Evolutionary conservation across 2,888 invertebrate genomes (phyloP).

Genomic region (Ceraclea dissimilis): DNA sequence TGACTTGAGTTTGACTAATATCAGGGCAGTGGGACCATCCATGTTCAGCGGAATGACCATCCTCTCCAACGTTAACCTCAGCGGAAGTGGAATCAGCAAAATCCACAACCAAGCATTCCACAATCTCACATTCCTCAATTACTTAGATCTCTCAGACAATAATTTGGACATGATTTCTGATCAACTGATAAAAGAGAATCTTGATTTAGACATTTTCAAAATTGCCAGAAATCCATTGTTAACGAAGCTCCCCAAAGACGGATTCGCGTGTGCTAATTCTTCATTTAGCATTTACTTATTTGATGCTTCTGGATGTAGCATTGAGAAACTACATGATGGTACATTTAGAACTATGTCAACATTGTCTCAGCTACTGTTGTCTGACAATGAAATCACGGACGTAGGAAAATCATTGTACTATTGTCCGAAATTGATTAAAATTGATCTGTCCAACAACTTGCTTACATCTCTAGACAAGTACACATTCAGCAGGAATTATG

Average conservation of each 20-base stretch:
- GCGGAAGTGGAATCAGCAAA: slow-evolving; percentile 59
- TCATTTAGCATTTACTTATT: slow-evolving; percentile 60
- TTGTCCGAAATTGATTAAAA: slow-evolving; percentile 51
- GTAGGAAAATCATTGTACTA: slow-evolving; percentile 18
- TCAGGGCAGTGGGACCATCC: slow-evolving; percentile 55
- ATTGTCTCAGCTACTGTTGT: slow-evolving; percentile 57
- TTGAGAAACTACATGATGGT: slow-evolving; percentile 53
- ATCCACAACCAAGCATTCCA: slow-evolving; percentile 64
- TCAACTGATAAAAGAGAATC: slow-evolving; percentile 61
- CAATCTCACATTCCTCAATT: slow-evolving; percentile 56
- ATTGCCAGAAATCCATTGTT: slow-evolving; percentile 64
- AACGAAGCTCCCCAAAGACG: slow-evolving; percentile 56
- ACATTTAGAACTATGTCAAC: slow-evolving; percentile 67
- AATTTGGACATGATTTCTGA: slow-evolving; percentile 58
- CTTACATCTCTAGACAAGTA: slow-evolving; percentile 53
- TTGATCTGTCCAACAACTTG: slow-evolving; percentile 67
- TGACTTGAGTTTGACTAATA: slow-evolving; percentile 61
- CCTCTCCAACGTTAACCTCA: slow-evolving; percentile 59
- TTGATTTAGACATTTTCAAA: slow-evolving; percentile 59
- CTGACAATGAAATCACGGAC: slow-evolving; percentile 54
- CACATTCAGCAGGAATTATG: slow-evolving; percentile 59
- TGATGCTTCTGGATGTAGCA: slow-evolving; percentile 67
- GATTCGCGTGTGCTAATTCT: slow-evolving; percentile 55
- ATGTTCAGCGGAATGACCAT: slow-evolving; percentile 58
- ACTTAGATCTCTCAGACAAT: slow-evolving; percentile 69